These are phyloP conservation scores for Antennarius maculatus DNA, from an alignment of 2,797 vertebrate species.

Conservation along the genomic window DNA sequence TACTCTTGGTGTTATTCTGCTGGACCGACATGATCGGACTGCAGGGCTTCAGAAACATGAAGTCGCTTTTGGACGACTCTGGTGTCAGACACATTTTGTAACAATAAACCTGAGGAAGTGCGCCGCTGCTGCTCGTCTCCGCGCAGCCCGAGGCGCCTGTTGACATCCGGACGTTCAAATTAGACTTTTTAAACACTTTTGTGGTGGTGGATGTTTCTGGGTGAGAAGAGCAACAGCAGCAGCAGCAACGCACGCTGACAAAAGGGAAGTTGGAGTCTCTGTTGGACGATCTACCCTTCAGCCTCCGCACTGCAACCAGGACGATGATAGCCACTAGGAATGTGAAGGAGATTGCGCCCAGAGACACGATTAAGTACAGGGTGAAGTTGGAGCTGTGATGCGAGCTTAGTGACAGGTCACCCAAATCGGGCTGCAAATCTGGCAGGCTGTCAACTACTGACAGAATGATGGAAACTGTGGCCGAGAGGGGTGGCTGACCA, in stretches of 20 bases:
- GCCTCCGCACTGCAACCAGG: conserved; percentile 83
- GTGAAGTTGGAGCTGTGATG: conserved; percentile 81
- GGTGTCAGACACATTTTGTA: conserved; percentile 90
- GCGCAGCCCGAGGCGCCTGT: conserved; percentile 65
- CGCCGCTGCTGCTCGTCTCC: conserved; percentile 60
- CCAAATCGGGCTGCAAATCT: conserved; percentile 83
- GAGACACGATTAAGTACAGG: conserved; percentile 88
- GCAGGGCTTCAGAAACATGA: conserved; percentile 91
- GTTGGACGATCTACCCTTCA: conserved; percentile 70
- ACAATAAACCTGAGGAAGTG: conserved; percentile 84
- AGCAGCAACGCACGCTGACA: not conserved
- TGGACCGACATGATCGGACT: conserved; percentile 74
- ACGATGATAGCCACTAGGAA: conserved; percentile 89
- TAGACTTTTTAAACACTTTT: conserved; percentile 83
- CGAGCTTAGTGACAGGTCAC: conserved; percentile 82
- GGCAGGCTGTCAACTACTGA: conserved; percentile 88
- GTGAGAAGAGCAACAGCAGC: conserved; percentile 73
- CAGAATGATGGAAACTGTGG: conserved; percentile 88
- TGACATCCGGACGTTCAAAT: conserved; percentile 76
- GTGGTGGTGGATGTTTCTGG: conserved; percentile 61
- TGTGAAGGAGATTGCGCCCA: conserved; percentile 87
- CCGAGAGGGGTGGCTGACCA: conserved; percentile 90
- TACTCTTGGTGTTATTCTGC: conserved; percentile 82
- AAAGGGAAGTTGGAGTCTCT: conserved; percentile 67
- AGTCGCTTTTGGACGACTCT: conserved; percentile 89